Percentiles rank a stretch among this genome's conserved stretches.
phyloP scores from a whole-genome alignment of 2,888 invertebrate species.

The Acronicta leporina region DNA sequence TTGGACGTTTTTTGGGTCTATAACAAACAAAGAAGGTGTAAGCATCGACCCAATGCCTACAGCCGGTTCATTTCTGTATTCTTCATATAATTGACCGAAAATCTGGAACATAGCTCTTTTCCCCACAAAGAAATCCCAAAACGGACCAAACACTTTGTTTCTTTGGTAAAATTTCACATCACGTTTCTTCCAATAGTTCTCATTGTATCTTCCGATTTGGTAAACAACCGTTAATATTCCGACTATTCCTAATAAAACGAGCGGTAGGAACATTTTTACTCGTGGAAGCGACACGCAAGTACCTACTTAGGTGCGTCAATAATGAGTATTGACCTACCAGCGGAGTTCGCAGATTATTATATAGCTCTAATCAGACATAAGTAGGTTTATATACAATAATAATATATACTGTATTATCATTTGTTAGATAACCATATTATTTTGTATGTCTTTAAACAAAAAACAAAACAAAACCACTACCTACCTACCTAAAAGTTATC shows the following conservation, averaged over 20 bases:
- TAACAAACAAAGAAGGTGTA: constrained; percentile 56
- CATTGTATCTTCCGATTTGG: constrained; percentile 54
- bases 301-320: neutral
- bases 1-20: constrained; percentile 62
- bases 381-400: neutral
- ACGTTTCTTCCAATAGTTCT: constrained; percentile 67
- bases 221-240: constrained; percentile 19
- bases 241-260: constrained; percentile 12
- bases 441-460: too few relatives aligned
- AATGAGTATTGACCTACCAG: neutral
- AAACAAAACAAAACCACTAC: too few relatives aligned
- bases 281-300: too few relatives aligned
- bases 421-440: neutral
- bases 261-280: constrained; percentile 27
- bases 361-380: neutral
- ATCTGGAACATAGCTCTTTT: constrained; percentile 28
- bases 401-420: too few relatives aligned
- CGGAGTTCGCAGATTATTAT: neutral
- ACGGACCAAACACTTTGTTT: constrained; percentile 45
- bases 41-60: constrained; percentile 57
- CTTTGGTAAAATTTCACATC: constrained; percentile 48
- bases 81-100: constrained; percentile 60
- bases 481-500: too few relatives aligned
- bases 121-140: constrained; percentile 53
- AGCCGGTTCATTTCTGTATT: constrained; percentile 63